These are phyloP conservation scores for Anguilla rostrata DNA, from an alignment of 2,113 vertebrate species.

Conservation along the genomic window DNA sequence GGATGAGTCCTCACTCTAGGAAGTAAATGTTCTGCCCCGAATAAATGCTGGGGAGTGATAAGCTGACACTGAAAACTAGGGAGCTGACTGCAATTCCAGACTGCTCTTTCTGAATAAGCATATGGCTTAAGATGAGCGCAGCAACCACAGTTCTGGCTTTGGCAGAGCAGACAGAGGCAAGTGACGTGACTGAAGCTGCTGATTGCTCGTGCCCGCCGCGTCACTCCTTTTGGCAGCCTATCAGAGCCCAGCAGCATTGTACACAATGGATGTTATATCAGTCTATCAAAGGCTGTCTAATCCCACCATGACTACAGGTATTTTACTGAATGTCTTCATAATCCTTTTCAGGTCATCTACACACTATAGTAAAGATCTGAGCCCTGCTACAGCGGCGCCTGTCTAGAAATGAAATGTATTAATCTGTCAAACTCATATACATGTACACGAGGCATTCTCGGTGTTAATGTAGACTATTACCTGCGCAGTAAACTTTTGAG, in stretches of 20 bases:
- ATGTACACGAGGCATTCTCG: too few relatives aligned
- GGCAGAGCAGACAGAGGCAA: constrained; percentile 1
- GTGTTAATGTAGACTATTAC: too few relatives aligned
- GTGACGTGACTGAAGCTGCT: neutral
- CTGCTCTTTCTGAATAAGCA: too few relatives aligned
- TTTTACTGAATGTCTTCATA: neutral
- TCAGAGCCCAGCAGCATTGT: neutral
- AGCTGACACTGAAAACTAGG: neutral
- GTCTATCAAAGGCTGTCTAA: neutral
- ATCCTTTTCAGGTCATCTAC: neutral
- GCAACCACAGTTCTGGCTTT: neutral
- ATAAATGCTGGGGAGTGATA: neutral
- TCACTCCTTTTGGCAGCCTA: neutral
- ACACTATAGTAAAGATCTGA: neutral
- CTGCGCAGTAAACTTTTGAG: too few relatives aligned
- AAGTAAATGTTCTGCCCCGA: neutral
- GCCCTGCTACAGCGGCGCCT: neutral
- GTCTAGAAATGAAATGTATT: neutral
- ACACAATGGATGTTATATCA: neutral
- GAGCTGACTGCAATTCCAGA: neutral
- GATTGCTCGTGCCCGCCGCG: neutral
- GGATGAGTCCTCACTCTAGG: neutral
- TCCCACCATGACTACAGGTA: neutral
- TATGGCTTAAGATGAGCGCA: constrained; percentile 10
- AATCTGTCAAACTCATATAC: neutral